Conservation (phyloP, 2,797 vertebrate species). For the Rhynchotus rufescens region DNA sequence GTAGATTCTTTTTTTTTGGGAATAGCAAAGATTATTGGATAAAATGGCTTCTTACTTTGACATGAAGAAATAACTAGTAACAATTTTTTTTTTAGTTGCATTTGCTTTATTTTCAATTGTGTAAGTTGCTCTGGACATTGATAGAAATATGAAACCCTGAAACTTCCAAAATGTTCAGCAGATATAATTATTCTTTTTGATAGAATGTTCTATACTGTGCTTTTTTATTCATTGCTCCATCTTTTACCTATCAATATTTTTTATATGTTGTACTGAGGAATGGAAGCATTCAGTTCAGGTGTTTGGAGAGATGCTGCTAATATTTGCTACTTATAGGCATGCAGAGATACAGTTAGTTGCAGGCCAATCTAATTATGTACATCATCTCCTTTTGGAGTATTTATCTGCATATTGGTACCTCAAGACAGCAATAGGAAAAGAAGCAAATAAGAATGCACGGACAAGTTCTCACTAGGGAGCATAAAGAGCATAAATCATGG, state of each 20-base stretch:
- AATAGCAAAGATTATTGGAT: background rate
- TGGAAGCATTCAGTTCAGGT: background rate
- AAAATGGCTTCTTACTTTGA: background rate
- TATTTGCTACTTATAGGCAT: background rate
- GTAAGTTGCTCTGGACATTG: background rate
- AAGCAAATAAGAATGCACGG: background rate
- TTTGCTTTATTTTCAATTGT: background rate
- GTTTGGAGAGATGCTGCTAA: background rate
- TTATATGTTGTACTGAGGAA: background rate
- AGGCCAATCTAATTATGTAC: background rate
- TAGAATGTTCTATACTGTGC: background rate
- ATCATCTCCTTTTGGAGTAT: background rate
- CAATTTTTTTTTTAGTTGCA: background rate
- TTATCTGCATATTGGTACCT: background rate
- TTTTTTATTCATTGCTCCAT: background rate
- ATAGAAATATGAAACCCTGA: background rate
- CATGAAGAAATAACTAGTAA: background rate
- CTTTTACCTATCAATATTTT: background rate
- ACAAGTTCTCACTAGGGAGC: background rate
- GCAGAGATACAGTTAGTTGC: fast-evolving
- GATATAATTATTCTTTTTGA: background rate
- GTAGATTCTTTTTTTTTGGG: background rate
- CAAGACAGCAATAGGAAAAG: background rate
- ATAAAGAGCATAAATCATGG: background rate
- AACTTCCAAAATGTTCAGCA: background rate